Base-by-base conservation (phyloP, 2,113 vertebrate species). In the Glaucidium brasilianum region DNA sequence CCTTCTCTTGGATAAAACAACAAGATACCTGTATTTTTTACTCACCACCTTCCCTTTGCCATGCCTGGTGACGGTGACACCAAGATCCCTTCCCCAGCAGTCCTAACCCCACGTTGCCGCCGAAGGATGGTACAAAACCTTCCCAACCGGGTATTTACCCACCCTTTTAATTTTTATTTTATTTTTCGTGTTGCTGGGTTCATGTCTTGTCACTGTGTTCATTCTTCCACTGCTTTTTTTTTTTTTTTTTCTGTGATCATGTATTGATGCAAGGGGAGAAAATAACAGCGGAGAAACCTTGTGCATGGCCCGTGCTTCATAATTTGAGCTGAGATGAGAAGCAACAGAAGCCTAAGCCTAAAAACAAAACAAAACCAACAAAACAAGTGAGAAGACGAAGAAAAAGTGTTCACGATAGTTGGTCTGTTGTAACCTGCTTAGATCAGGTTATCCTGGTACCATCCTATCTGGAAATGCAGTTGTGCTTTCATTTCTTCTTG, bases 401-500 rank as follows among this genome's bases (percentile, higher is more conserved):
- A 80, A 91, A 73, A 93, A 81, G 52, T 49, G 85, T 96, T 85
- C 75, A 87, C 4, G 96, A 93, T 94, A 96, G 96, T 96, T 90
- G 92, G 97, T 96, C 91, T 94, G 86, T 97, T 64, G 17, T 83
- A 96, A 97, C 96, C 93, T 96, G 90, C 76, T 72, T 62, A 79
- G 27, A 39, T 63, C 92, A 76, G 93, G 96, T 97, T 95, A 91
- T 93, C 82, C 94, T 77, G 87, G 97, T 97, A 97, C 98, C 97
- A 95, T 91, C 95, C 89, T 97, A 97, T 97, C 97, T 95, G 96
- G 95, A 97, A 91, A 97, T 97, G 91, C 95, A 89, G 97, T 97
- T 94, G 88, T 97, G 94, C 95, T 96, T 95, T 98, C 93, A 64
- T 97, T 98, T 98, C 98, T 97, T 96, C 97, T 98, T 97, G 97